Evolutionary conservation across 2,888 invertebrate genomes (phyloP).

Genomic region (Aporophyla lueneburgensis): DNA sequence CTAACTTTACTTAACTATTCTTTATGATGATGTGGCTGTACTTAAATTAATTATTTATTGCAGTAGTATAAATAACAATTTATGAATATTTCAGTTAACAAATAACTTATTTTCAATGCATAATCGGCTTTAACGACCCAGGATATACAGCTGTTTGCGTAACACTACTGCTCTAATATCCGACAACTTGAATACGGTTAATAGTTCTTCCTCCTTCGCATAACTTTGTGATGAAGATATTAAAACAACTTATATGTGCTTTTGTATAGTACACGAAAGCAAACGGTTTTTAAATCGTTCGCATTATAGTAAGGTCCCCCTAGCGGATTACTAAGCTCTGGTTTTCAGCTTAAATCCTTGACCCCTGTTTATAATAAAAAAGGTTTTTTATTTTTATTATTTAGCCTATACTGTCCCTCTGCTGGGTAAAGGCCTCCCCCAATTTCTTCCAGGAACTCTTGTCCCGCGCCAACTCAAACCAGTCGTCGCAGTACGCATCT

Average conservation of each 20-base stretch:
- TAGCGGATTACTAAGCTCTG: no score
- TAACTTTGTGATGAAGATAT: neutral
- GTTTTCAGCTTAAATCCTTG: no score
- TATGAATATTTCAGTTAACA: conserved; percentile 2
- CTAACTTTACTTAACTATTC: neutral
- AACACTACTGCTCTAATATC: conserved; percentile 24
- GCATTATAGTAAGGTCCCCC: no score
- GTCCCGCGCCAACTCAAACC: no score
- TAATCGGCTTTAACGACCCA: conserved; percentile 1
- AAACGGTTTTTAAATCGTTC: no score
- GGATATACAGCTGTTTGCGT: conserved; percentile 43
- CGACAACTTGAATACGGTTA: conserved; percentile 11
- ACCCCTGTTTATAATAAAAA: no score
- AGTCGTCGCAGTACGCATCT: no score
- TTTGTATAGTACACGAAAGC: no score
- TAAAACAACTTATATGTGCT: neutral
- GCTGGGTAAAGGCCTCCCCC: no score
- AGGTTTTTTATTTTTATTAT: no score
- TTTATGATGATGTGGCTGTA: neutral
- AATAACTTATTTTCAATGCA: neutral
- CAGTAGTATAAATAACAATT: neutral
- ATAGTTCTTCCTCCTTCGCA: conserved; percentile 25
- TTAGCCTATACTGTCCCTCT: no score
- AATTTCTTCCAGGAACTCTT: no score
- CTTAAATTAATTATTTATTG: neutral